These are phyloP conservation scores for Catharus fuscescens DNA, from an alignment of 2,113 vertebrate genomes.

Conservation along the genomic window DNA sequence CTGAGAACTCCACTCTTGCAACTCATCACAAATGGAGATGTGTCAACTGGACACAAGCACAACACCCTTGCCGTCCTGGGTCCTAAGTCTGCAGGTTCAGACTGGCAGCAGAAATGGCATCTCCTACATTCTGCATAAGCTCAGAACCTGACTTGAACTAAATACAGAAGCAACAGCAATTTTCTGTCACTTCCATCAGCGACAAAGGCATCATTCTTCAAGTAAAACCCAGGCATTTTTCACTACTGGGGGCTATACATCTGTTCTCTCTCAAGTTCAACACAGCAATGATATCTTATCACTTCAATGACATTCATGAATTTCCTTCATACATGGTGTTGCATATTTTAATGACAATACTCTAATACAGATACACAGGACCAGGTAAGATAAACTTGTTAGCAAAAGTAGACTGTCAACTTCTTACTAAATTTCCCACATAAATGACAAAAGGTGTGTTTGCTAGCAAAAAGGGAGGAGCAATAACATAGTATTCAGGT, in stretches of 20 bases:
- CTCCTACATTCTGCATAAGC: not conserved
- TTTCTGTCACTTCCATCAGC: not conserved
- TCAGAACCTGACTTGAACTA: not conserved
- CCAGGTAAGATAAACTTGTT: not conserved
- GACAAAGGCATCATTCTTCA: not conserved
- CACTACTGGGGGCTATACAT: not conserved
- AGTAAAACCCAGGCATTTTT: not conserved
- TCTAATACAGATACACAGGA: not conserved
- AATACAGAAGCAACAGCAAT: not conserved
- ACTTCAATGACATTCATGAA: accelerated
- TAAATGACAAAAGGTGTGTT: not conserved
- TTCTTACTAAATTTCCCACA: not conserved
- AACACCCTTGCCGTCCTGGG: not conserved
- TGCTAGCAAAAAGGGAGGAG: not conserved
- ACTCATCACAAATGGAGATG: not conserved
- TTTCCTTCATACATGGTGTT: not conserved
- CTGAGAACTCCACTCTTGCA: not conserved
- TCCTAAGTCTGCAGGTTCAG: not conserved
- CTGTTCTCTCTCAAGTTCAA: not conserved
- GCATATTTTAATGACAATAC: not conserved
- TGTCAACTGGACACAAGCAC: not conserved
- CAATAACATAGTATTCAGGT: not conserved
- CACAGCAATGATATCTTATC: not conserved
- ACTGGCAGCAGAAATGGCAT: not conserved
- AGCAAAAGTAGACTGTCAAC: not conserved